These are phyloP conservation scores for Harpagoxenus sublaevis DNA, from an alignment of 2,888 invertebrate species.

Conservation along the genomic window DNA sequence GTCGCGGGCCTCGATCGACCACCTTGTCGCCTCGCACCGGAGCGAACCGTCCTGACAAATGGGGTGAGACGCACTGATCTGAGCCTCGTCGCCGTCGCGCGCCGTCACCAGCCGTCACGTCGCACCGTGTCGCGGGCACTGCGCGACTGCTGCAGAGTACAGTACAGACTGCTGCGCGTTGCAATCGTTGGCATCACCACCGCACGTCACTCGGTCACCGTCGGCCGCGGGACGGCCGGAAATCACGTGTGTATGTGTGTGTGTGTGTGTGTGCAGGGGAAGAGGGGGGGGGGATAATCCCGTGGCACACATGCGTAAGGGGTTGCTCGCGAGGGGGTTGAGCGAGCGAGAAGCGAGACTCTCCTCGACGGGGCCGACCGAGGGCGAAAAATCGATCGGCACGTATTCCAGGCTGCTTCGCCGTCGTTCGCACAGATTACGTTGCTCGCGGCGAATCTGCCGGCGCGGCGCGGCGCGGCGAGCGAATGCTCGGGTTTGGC, in stretches of 20 bases:
- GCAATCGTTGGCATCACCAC: not conserved
- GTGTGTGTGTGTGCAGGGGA: no score
- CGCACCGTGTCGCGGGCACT: not conserved
- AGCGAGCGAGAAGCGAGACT: not conserved
- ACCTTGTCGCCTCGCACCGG: not conserved
- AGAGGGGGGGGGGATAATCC: not conserved
- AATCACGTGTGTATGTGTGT: not conserved
- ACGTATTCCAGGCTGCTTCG: not conserved
- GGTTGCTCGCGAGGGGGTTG: slow-evolving; percentile 3
- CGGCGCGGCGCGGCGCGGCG: no score
- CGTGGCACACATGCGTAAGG: not conserved
- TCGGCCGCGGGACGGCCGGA: not conserved
- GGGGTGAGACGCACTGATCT: slow-evolving; percentile 5
- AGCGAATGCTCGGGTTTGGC: no score
- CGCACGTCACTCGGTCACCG: not conserved
- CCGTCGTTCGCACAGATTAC: slow-evolving; percentile 25
- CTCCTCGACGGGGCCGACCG: not conserved
- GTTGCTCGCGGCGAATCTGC: slow-evolving; percentile 3
- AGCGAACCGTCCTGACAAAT: not conserved
- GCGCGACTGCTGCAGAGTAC: not conserved
- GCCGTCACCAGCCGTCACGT: not conserved
- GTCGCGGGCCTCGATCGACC: not conserved
- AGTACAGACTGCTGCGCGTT: no score
- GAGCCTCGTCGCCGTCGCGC: not conserved
- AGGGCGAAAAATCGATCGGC: slow-evolving; percentile 28